Conservation (phyloP, 2,797 vertebrate genomes). For the Ceryle rudis region DNA sequence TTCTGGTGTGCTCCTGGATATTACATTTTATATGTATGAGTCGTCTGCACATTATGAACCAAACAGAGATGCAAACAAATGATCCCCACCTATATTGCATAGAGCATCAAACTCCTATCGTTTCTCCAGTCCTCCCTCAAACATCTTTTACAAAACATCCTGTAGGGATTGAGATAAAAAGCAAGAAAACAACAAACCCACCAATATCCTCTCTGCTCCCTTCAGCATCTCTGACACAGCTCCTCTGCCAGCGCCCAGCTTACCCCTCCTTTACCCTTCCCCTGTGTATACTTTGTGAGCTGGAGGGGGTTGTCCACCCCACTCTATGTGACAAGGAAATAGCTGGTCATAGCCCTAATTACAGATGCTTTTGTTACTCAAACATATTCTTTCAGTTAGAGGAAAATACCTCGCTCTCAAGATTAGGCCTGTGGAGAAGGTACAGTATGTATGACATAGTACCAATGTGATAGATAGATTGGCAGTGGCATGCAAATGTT, state of each 20-base stretch:
- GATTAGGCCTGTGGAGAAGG: neutral
- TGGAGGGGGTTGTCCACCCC: neutral
- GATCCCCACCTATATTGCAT: neutral
- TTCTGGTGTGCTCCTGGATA: neutral
- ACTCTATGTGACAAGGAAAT: neutral
- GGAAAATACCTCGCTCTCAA: conserved; percentile 14
- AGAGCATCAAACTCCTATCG: neutral
- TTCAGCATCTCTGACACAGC: neutral
- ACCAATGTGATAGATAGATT: neutral
- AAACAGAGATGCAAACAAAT: neutral
- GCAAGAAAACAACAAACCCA: neutral
- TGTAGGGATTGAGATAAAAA: conserved; percentile 7
- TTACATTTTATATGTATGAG: neutral
- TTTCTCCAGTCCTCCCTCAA: neutral
- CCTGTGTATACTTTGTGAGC: neutral
- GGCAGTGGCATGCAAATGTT: neutral
- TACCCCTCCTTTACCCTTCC: neutral
- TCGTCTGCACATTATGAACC: neutral
- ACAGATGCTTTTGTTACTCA: neutral
- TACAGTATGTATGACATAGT: neutral
- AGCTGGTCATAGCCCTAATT: conserved; percentile 27
- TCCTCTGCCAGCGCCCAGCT: neutral
- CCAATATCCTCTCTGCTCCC: neutral
- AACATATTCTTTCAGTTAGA: neutral
- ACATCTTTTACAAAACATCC: neutral